Percentiles rank a stretch among this genome's conserved stretches.
These are phyloP conservation scores for Gobius niger DNA, from an alignment of 2,113 vertebrate species.

Conservation along the genomic window DNA sequence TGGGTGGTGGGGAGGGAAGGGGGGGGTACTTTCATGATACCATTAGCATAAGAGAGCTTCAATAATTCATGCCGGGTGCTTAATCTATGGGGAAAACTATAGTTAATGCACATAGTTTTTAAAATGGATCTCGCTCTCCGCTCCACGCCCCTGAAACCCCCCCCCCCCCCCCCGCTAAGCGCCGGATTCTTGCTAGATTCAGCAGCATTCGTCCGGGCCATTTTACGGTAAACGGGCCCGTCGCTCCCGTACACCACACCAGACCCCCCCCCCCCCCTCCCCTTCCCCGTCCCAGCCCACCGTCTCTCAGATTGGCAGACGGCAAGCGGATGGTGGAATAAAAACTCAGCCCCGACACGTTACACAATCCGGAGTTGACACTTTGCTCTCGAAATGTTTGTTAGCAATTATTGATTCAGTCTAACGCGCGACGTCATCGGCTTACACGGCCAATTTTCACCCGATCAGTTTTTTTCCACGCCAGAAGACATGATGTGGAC, in stretches of 20 bases:
- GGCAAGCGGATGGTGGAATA: neutral
- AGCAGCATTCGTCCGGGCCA: slow-evolving; percentile 87
- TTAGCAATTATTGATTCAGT: no score
- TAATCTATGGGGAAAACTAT: slow-evolving; percentile 99
- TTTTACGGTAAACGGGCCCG: slow-evolving; percentile 90
- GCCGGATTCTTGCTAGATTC: slow-evolving; percentile 98
- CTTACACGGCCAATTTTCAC: no score
- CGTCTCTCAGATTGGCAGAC: slow-evolving; percentile 18
- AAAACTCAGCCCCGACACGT: neutral
- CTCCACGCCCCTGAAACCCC: neutral
- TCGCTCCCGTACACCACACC: slow-evolving; percentile 67
- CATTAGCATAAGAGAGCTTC: slow-evolving; percentile 99
- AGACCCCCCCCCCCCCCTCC: no score
- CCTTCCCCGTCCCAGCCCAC: neutral
- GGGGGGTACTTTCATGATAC: slow-evolving; percentile 97
- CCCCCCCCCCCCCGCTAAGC: slow-evolving; percentile 81
- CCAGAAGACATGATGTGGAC: no score
- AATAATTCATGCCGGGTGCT: slow-evolving; percentile 99
- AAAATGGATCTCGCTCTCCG: slow-evolving; percentile 97
- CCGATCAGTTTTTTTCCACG: no score
- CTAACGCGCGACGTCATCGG: no score
- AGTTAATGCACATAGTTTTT: slow-evolving; percentile 99
- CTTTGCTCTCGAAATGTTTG: no score
- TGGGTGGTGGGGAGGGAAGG: slow-evolving; percentile 77
- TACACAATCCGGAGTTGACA: neutral